A percentile compares a stretch with the other conserved stretches of the same genome.
phyloP scores from a whole-genome alignment of 2,113 vertebrate genomes.

The Pedionomus torquatus region DNA sequence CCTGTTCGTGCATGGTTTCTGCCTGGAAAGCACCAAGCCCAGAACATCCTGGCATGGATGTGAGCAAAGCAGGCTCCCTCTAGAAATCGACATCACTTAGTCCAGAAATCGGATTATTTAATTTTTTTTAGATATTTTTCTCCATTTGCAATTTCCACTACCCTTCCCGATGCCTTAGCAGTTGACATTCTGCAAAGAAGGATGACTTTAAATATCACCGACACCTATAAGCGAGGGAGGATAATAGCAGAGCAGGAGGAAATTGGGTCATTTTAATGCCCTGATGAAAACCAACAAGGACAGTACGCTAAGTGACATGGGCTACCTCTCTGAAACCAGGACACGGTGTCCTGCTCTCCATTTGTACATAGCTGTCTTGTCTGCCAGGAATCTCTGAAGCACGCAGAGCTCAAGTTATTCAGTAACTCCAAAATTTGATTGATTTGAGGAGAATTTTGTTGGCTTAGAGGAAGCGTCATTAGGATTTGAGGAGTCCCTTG shows the following conservation, averaged over 20 bases:
- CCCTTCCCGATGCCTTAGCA: not conserved
- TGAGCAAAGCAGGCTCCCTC: not conserved
- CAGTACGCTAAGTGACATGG: not conserved
- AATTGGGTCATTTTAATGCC: slow-evolving; percentile 41
- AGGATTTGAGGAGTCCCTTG: not conserved
- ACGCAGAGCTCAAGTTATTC: not conserved
- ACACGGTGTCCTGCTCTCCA: not conserved
- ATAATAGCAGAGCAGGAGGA: not conserved
- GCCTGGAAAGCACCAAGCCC: not conserved
- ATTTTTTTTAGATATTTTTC: not conserved
- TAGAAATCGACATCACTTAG: not conserved
- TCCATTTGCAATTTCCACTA: not conserved
- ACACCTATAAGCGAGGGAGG: not conserved
- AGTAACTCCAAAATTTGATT: not conserved
- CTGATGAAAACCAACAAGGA: slow-evolving; percentile 47
- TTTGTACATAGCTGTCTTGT: not conserved
- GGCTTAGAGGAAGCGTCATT: not conserved
- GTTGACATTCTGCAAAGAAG: not conserved
- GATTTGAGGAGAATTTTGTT: not conserved
- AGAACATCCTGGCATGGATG: rapidly evolving
- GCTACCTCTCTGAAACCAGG: slow-evolving; percentile 32
- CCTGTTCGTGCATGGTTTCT: not conserved
- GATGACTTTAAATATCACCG: not conserved
- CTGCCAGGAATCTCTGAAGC: not conserved
- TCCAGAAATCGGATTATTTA: not conserved